phyloP scores from a whole-genome alignment of 2,113 vertebrate species.

The Trachemys scripta region DNA sequence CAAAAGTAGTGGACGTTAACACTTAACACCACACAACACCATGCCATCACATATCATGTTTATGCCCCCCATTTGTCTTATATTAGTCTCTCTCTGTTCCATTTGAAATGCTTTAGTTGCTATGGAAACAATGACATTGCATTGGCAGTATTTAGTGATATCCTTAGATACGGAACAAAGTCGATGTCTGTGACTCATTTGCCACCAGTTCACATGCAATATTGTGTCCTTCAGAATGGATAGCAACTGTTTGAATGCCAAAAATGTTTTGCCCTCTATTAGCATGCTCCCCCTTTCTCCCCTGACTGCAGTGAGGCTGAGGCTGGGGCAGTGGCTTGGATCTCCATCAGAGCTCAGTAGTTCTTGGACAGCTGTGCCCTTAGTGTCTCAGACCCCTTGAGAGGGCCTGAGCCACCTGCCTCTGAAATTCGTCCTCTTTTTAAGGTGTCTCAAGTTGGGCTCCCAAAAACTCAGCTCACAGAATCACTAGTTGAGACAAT shows the following conservation, averaged over 20 bases:
- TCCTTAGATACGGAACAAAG: background rate
- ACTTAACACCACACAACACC: background rate
- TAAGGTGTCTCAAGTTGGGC: accelerated
- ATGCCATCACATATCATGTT: background rate
- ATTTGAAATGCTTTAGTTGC: background rate
- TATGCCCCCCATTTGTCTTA: background rate
- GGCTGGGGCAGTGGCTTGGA: background rate
- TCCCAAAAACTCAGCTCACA: background rate
- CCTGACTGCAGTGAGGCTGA: background rate
- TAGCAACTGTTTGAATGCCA: background rate
- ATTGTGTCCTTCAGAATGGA: background rate
- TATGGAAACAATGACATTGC: background rate
- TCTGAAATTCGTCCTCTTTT: background rate
- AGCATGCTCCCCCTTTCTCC: background rate
- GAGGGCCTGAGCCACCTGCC: background rate
- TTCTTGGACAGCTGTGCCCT: background rate
- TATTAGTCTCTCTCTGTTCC: background rate
- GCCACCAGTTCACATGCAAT: background rate
- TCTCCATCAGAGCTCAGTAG: background rate
- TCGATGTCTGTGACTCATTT: background rate
- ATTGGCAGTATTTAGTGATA: background rate
- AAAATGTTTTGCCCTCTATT: background rate
- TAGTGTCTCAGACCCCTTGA: background rate
- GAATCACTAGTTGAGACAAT: background rate
- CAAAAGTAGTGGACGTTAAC: background rate